phyloP scores from a whole-genome alignment of 2,113 vertebrate genomes.

The Chlamydotis undulata region DNA sequence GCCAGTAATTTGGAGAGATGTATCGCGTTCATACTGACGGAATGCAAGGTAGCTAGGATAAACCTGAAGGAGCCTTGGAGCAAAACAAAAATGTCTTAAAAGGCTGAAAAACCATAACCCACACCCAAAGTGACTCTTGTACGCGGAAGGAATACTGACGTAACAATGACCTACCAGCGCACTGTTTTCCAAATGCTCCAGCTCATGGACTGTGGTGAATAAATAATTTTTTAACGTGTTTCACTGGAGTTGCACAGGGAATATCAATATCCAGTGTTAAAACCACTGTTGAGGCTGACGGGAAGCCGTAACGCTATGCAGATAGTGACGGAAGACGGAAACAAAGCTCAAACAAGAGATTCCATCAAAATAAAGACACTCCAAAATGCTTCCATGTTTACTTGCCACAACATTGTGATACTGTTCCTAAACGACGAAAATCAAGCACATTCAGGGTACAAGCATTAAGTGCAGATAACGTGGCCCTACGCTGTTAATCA shows the following conservation, averaged over 20 bases:
- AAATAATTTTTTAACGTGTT: constrained; percentile 32
- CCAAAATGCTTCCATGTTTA: constrained; percentile 2
- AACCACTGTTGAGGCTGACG: neutral
- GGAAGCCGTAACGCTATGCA: neutral
- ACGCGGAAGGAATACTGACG: neutral
- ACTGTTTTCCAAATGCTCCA: constrained; percentile 42
- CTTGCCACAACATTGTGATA: neutral
- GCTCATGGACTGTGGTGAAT: constrained; percentile 19
- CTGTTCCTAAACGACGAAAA: constrained; percentile 48
- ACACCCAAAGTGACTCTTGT: neutral
- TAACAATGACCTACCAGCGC: neutral
- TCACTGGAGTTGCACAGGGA: neutral
- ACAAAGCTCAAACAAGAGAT: neutral
- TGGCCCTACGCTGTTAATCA: constrained; percentile 64
- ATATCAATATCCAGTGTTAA: neutral
- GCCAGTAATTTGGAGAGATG: constrained; percentile 67
- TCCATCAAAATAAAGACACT: neutral
- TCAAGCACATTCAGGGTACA: constrained; percentile 39
- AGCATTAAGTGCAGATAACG: constrained; percentile 54
- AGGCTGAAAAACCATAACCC: constrained; percentile 19
- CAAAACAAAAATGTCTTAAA: constrained; percentile 52
- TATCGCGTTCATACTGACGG: constrained; percentile 33
- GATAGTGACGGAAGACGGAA: neutral
- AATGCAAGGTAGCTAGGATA: constrained; percentile 49
- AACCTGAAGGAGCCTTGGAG: constrained; percentile 7